Percentiles rank a stretch among this genome's conserved stretches.
Conservation (phyloP, 2,113 vertebrate species). For the Varanus komodoensis region DNA sequence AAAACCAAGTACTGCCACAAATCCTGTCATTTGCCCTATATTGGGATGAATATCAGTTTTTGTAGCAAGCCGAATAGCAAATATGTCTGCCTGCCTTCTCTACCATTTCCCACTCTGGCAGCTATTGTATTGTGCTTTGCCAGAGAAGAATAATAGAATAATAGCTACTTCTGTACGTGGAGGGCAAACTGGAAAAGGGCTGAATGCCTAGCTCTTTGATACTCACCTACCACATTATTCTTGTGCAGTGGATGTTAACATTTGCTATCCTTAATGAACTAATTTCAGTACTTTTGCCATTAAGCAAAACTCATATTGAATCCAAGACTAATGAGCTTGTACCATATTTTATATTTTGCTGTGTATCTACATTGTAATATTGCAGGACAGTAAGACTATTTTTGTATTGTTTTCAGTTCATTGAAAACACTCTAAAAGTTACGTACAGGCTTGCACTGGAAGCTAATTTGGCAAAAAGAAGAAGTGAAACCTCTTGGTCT, state of each 20-base stretch:
- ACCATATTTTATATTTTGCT: not conserved
- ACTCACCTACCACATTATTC: no score
- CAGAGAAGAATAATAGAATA: not conserved
- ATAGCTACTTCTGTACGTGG: not conserved
- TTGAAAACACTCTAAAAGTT: not conserved
- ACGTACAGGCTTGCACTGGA: not conserved
- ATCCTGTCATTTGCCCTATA: not conserved
- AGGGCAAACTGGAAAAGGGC: not conserved
- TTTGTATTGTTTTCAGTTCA: not conserved
- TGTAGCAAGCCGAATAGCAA: not conserved
- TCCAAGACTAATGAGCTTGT: not conserved
- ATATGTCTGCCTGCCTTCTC: not conserved
- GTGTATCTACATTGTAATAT: not conserved
- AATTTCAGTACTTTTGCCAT: not conserved
- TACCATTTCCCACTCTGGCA: not conserved
- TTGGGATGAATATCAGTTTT: not conserved
- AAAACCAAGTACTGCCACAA: not conserved
- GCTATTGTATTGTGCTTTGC: not conserved
- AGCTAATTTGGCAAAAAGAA: slow-evolving; percentile 19
- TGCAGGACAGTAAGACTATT: fast-evolving
- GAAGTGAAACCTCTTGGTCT: slow-evolving; percentile 63
- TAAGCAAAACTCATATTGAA: not conserved
- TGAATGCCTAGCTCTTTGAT: not conserved
- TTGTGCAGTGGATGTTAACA: not conserved
- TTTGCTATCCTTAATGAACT: not conserved